Percentiles rank a stretch among this genome's conserved stretches.
These are phyloP conservation scores for Cinara cedri DNA, from an alignment of 2,888 invertebrate species.

Conservation along the genomic window DNA sequence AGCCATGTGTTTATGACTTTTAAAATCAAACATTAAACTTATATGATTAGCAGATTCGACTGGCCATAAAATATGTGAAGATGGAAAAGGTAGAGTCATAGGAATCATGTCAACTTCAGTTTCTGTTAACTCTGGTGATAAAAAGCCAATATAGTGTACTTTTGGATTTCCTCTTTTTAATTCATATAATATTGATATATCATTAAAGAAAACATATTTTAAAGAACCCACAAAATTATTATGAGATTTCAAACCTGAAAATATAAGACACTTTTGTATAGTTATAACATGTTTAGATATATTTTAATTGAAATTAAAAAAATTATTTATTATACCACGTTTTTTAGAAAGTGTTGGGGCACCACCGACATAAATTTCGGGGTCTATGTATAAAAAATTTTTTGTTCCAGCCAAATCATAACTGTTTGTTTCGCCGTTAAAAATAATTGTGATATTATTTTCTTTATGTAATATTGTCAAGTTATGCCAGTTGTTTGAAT, in stretches of 20 bases:
- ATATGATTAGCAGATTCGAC: conserved; percentile 74
- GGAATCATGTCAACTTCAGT: conserved; percentile 86
- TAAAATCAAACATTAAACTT: conserved; percentile 84
- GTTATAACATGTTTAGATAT: background rate
- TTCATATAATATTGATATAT: conserved; percentile 88
- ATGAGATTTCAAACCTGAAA: conserved; percentile 73
- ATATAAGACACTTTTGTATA: conserved; percentile 5
- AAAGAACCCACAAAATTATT: conserved; percentile 89
- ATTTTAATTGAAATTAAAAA: background rate
- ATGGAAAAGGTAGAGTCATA: conserved; percentile 88
- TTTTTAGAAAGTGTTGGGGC: conserved; percentile 85
- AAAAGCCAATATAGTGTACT: conserved; percentile 78
- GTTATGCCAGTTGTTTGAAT: conserved; percentile 68
- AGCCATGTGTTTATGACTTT: conserved; percentile 81
- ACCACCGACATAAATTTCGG: conserved; percentile 90
- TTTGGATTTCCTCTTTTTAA: conserved; percentile 83
- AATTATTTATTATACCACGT: conserved; percentile 58
- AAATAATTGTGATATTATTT: conserved; percentile 73
- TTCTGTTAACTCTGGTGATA: conserved; percentile 83
- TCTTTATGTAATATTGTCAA: conserved; percentile 83
- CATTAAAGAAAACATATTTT: conserved; percentile 92
- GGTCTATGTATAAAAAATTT: conserved; percentile 83
- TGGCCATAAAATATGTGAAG: conserved; percentile 90
- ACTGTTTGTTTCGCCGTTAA: conserved; percentile 75
- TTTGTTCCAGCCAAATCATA: conserved; percentile 70